phyloP scores from a whole-genome alignment of 2,113 vertebrate genomes.

The Ellobius talpinus region DNA sequence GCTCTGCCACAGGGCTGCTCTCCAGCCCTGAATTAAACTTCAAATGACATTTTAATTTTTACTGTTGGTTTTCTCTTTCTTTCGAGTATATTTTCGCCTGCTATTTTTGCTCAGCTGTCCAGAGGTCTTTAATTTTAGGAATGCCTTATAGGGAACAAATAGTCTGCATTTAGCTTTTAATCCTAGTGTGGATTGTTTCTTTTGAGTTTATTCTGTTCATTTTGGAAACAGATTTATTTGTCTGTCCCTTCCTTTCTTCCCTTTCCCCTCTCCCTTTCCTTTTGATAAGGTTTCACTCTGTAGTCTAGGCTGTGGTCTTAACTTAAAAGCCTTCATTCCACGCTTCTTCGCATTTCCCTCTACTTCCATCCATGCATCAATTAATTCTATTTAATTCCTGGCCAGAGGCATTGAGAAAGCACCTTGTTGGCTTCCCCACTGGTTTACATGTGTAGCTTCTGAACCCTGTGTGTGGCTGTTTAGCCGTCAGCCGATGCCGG shows the following conservation, averaged over 20 bases:
- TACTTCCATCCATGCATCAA: neutral
- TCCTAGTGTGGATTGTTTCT: neutral
- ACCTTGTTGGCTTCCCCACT: neutral
- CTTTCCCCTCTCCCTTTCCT: neutral
- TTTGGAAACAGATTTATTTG: neutral
- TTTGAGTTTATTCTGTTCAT: neutral
- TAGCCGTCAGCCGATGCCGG: neutral
- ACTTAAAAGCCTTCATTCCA: neutral
- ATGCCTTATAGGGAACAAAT: neutral
- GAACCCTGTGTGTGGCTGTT: neutral
- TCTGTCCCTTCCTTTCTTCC: neutral
- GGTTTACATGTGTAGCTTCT: neutral
- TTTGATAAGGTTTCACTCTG: too few relatives aligned
- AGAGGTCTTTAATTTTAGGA: neutral
- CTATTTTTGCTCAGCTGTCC: neutral
- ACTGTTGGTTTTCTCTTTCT: neutral
- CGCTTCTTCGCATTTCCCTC: neutral
- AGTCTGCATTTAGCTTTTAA: neutral
- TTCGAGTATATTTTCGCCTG: neutral
- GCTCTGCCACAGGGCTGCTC: neutral
- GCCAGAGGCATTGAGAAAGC: neutral
- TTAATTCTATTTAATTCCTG: neutral
- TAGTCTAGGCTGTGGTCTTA: neutral
- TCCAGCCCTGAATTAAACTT: neutral
- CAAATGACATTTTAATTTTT: neutral